Percentiles rank a stretch among this genome's conserved stretches.
phyloP scores from a whole-genome alignment of 2,888 invertebrate species.

The Metalampra italica region DNA sequence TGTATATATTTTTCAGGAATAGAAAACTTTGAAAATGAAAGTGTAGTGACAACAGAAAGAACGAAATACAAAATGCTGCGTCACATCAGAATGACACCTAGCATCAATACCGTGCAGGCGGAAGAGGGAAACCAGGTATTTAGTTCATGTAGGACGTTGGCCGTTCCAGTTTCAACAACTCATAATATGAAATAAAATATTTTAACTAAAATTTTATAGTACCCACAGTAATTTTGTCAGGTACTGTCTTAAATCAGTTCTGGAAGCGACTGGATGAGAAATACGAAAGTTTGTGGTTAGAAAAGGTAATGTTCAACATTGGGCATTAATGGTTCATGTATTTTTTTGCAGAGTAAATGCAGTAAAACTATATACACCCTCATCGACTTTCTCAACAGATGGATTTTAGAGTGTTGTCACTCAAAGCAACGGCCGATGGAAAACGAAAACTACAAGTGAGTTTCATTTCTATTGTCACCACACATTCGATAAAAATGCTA shows the following conservation, averaged over 20 bases:
- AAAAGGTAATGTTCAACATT: no score
- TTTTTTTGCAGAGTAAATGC: constrained; percentile 72
- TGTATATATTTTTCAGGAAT: constrained; percentile 32
- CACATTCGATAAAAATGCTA: not conserved
- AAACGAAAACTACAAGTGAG: constrained; percentile 68
- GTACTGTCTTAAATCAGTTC: no score
- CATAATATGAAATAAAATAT: no score
- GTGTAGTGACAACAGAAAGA: constrained; percentile 33
- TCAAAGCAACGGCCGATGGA: constrained; percentile 56
- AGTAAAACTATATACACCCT: constrained; percentile 84
- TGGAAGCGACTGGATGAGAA: no score
- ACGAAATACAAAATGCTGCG: constrained; percentile 59
- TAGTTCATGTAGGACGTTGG: not conserved
- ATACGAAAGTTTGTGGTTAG: no score
- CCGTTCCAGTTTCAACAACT: no score
- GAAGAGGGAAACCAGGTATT: constrained; percentile 71
- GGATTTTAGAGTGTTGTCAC: constrained; percentile 82
- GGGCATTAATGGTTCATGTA: no score
- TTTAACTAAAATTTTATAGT: no score
- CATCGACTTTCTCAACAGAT: constrained; percentile 86
- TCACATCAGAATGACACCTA: constrained; percentile 63
- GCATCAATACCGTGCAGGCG: constrained; percentile 52
- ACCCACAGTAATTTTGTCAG: no score
- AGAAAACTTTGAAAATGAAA: constrained; percentile 49
- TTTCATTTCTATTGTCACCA: constrained; percentile 6